Conservation (phyloP, 2,113 vertebrate species). For the Phasianus colchicus region DNA sequence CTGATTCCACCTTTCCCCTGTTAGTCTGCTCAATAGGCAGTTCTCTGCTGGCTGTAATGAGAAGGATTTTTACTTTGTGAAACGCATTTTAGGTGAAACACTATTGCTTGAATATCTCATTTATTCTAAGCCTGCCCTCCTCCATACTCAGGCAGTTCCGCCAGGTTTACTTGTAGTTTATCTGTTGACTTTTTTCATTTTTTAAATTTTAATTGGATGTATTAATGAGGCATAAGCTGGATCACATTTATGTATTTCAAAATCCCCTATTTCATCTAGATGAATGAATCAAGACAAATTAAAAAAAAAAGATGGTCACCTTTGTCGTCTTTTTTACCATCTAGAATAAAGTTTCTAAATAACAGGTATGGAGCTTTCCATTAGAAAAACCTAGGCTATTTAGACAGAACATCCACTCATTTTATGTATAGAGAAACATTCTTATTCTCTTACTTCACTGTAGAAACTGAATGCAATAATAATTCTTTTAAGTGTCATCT, state of each 20-base stretch:
- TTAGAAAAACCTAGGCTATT: not conserved
- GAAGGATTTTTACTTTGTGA: not conserved
- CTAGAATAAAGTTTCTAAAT: not conserved
- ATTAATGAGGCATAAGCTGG: not conserved
- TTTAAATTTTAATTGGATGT: not conserved
- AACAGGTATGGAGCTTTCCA: not conserved
- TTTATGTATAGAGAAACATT: not conserved
- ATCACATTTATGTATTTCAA: not conserved
- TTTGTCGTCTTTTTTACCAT: not conserved
- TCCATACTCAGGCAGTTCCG: not conserved
- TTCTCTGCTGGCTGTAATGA: not conserved
- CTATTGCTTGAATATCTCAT: not conserved
- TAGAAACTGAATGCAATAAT: not conserved
- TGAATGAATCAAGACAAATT: not conserved
- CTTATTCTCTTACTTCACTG: not conserved
- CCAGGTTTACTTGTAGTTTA: not conserved
- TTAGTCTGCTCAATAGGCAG: not conserved
- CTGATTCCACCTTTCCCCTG: accelerated
- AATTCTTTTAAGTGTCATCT: not conserved
- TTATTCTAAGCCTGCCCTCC: not conserved
- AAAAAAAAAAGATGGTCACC: not conserved
- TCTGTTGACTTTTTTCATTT: not conserved
- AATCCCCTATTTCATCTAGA: not conserved
- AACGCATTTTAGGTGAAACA: not conserved
- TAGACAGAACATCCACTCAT: not conserved